Evolutionary conservation across 2,113 vertebrate genomes (phyloP), one percentile per base, ranked within the genome.

Genomic region (Halichoeres trimaculatus): DNA sequence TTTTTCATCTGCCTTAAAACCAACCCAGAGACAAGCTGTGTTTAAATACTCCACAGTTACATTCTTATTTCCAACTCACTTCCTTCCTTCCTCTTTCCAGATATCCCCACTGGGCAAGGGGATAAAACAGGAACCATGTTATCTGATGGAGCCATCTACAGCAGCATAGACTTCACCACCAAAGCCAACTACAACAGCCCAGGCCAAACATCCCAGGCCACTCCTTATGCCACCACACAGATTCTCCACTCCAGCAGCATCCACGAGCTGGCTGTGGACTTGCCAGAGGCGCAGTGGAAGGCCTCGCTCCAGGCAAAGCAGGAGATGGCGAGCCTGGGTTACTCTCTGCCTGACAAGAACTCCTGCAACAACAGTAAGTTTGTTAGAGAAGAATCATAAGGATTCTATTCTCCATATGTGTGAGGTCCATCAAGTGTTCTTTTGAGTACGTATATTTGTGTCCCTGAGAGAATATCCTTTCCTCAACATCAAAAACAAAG

Each of bases 131-230:
- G 96, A 57, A 99, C 98, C 1, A 98, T 99, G 97, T 95, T 99
- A 48, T 99, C 98, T 0, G 98, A 99, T 51, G 97, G 98, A 81
- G 98, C 97, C 90, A 99, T 99, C 93, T 99, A 99, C 88, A 99
- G 98, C 92, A 99, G 97, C 93, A 99, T 99, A 57, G 98, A 99
- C 92, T 99, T 99, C 88, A 99, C 97, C 57, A 98, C 96, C 20
- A 99, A 99, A 93, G 94, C 95, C 53, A 96, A 93, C 81, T 99
- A 97, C 92, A 97, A 96, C 91, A 97, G 96, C 90, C 96, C 96
- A 53, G 95, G 97, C 83, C 98, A 98, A 85, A 95, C 95, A 60
- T 97, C 96, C 0, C 98, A 99, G 88, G 96, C 97, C 23, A 99
- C 96, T 0, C 98, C 98, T 0, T 99, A 99, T 57, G 98, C 98